Conservation (phyloP, 2,797 vertebrate species). For the Enteromius treurensis region DNA sequence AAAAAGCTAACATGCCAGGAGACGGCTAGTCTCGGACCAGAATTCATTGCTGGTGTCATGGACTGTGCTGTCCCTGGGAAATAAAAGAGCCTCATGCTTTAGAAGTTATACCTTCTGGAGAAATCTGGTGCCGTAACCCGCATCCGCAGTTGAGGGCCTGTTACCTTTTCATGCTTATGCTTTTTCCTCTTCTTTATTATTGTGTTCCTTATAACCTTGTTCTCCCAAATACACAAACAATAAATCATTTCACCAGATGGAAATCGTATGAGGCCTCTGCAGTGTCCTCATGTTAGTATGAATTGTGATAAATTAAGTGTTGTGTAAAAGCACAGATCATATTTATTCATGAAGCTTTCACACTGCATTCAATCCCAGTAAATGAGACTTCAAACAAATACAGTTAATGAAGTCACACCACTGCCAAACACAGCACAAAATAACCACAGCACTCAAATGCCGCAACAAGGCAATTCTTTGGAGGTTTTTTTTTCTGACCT, state of each 20-base stretch:
- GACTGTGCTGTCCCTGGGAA: conserved; percentile 4
- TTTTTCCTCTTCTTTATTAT: conserved; percentile 3
- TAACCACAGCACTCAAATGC: not conserved
- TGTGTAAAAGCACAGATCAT: conserved; percentile 42
- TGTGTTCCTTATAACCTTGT: conserved; percentile 1
- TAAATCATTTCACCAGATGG: conserved; percentile 35
- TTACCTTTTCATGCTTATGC: conserved; percentile 10
- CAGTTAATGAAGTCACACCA: conserved; percentile 22
- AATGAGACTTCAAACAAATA: conserved; percentile 35
- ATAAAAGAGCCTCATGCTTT: not conserved
- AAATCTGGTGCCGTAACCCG: conserved; percentile 1
- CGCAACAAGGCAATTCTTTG: conserved; percentile 11
- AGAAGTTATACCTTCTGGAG: not conserved
- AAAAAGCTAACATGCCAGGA: conserved; percentile 24
- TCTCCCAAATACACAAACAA: conserved; percentile 13
- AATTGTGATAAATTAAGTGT: conserved; percentile 32
- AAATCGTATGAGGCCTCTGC: conserved; percentile 6
- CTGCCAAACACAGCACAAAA: conserved; percentile 10
- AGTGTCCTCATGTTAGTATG: conserved; percentile 26
- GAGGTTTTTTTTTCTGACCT: conserved; percentile 3
- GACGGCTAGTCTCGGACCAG: not conserved
- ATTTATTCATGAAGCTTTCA: conserved; percentile 40
- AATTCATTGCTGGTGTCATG: conserved; percentile 20
- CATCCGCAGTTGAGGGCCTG: conserved; percentile 22
- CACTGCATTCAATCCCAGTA: conserved; percentile 28